A percentile compares a stretch with the other conserved stretches of the same genome.
Conservation (phyloP, 1,140 invertebrate genomes). For the Chironomus striatipennis region DNA sequence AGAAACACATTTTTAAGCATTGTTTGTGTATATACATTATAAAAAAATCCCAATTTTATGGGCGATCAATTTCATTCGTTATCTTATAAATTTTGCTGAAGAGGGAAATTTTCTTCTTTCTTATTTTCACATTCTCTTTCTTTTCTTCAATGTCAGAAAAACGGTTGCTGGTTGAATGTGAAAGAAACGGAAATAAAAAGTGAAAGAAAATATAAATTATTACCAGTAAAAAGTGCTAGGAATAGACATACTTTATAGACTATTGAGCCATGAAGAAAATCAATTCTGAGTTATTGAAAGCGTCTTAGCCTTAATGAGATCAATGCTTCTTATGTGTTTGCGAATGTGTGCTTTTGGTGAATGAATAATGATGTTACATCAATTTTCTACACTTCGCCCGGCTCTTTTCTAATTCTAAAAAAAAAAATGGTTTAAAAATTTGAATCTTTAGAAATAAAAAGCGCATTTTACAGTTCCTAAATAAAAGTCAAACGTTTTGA, state of each 20-base stretch:
- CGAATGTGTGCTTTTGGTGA: background rate
- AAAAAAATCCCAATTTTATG: slow-evolving; percentile 24
- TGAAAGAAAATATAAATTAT: slow-evolving; percentile 21
- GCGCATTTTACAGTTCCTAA: too few relatives aligned
- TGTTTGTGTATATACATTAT: slow-evolving; percentile 16
- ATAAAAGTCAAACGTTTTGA: too few relatives aligned
- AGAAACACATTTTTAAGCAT: background rate
- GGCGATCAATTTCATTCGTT: slow-evolving; percentile 22
- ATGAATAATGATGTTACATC: slow-evolving; percentile 16
- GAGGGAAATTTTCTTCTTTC: slow-evolving; percentile 6
- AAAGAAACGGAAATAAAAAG: background rate
- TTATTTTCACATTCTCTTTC: background rate
- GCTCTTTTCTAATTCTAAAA: too few relatives aligned
- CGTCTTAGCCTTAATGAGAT: background rate
- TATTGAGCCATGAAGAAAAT: too few relatives aligned
- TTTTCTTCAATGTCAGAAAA: background rate
- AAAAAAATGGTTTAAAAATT: too few relatives aligned
- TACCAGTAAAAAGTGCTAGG: background rate
- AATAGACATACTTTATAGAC: too few relatives aligned
- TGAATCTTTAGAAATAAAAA: too few relatives aligned
- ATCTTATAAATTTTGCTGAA: slow-evolving; percentile 20
- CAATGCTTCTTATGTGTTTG: background rate
- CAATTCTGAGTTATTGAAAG: too few relatives aligned
- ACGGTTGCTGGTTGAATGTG: background rate
- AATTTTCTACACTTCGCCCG: background rate